These are phyloP conservation scores for Lota lota DNA, from an alignment of 2,113 vertebrate genomes.

Conservation along the genomic window DNA sequence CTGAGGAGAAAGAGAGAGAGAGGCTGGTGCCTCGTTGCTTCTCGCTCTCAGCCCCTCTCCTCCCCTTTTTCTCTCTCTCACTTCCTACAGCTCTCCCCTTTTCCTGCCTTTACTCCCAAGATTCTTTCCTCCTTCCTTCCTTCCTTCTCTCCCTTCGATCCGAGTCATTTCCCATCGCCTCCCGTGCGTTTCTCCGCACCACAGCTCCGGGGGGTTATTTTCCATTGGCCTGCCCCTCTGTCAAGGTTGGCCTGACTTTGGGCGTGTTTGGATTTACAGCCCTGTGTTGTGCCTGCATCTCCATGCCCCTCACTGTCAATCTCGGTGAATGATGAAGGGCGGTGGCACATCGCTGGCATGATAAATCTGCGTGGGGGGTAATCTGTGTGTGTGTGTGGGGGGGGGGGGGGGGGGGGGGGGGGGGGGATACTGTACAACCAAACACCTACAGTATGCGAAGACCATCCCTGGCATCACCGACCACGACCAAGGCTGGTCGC, in stretches of 20 bases:
- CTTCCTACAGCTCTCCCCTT: too few species aligned
- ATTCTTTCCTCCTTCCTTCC: conserved; percentile 19
- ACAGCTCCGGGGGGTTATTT: conserved; percentile 29
- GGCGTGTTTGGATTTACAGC: conserved; percentile 65
- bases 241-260: conserved; percentile 70
- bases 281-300: conserved; percentile 50
- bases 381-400: background rate
- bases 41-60: too few species aligned
- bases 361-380: conserved; percentile 46
- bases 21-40: too few species aligned
- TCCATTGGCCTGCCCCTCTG: conserved; percentile 51
- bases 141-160: conserved; percentile 10
- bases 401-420: background rate
- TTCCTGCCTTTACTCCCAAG: too few species aligned
- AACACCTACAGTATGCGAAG: conserved; percentile 52
- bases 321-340: conserved; percentile 55
- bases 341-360: conserved; percentile 59
- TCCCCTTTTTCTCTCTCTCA: too few species aligned
- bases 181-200: conserved; percentile 30
- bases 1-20: conserved; percentile 31
- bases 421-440: conserved; percentile 32
- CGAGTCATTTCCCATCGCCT: conserved; percentile 14
- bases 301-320: conserved; percentile 68
- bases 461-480: conserved; percentile 34
- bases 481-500: conserved; percentile 30